Evolutionary conservation across 2,888 invertebrate genomes (phyloP), one percentile per base, ranked within the genome.

Genomic region (Xestoiulus laeticollis): DNA sequence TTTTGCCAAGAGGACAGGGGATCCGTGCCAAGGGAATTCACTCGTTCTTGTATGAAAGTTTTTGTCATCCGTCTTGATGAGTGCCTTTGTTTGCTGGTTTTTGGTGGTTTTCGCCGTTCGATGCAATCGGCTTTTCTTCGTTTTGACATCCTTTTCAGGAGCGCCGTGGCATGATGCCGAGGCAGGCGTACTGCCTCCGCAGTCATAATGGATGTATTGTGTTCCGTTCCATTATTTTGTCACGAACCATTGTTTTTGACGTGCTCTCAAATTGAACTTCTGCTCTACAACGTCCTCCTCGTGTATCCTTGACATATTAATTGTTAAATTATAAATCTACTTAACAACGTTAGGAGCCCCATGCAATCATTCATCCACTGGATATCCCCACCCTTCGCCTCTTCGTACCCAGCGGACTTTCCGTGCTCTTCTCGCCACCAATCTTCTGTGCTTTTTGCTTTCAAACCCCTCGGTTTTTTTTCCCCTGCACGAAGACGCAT

Each of bases 221-320:
- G 59, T 59, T 59, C n/a, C 59, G 22, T 59, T 59, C 59, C 59
- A 59, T 59, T 59, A 59, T 59, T 59, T 59, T 59, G 59, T 59
- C 59, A 59, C 59, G 59, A 59, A 59, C 59, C 59, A 59, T 59
- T 59, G 59, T 59, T 59, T 59, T 59, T 59, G 59, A 59, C 59
- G 59, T 59, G 59, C 59, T 59, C 59, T n/a, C 59, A 59, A 59
- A 59, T 59, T 59, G 59, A 59, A 59, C 59, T 59, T 59, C n/a
- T 59, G 59, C 59, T n/a, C 59, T 59, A 59, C 59, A 59, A 59
- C 59, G 59, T 59, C 59, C 59, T 59, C 59, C 59, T 59, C 59
- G 59, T 59, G n/a, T 59, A 59, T 59, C 59, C 59, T 59, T 59
- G 59, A 59, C 22, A 59, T 59, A 59, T 59, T 59, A 59, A 59